phyloP scores from a whole-genome alignment of 2,888 invertebrate genomes.

The Argynnis bischoffii region DNA sequence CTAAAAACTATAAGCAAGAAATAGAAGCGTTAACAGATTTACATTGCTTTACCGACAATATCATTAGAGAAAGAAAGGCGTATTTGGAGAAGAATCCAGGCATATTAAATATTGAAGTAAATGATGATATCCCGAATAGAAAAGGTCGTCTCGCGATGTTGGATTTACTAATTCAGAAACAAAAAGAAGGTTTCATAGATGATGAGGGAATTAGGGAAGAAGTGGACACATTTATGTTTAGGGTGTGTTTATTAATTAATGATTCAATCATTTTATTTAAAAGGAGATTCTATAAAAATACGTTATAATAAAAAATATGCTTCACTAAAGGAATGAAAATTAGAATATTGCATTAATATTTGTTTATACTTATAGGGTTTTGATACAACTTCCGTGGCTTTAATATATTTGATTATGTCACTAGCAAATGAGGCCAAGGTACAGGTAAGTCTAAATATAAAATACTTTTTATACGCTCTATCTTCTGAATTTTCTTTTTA shows the following conservation, averaged over 20 bases:
- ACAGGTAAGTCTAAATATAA: slow-evolving; percentile 53
- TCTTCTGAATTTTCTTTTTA: too few species aligned
- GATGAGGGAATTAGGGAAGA: slow-evolving; percentile 85
- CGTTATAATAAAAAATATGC: too few species aligned
- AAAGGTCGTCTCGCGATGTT: slow-evolving; percentile 79
- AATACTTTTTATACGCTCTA: too few species aligned
- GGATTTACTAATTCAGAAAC: slow-evolving; percentile 83
- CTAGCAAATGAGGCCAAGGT: slow-evolving; percentile 68
- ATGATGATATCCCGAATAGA: slow-evolving; percentile 50
- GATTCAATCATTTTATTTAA: too few species aligned
- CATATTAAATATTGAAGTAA: slow-evolving; percentile 23
- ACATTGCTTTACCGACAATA: slow-evolving; percentile 5
- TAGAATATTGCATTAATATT: not conserved
- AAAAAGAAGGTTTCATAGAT: slow-evolving; percentile 79
- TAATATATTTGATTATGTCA: slow-evolving; percentile 64
- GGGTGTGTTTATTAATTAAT: slow-evolving; percentile 56
- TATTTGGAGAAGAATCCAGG: slow-evolving; percentile 42
- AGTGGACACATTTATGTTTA: slow-evolving; percentile 88
- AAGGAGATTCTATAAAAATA: too few species aligned
- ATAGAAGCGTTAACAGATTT: slow-evolving; percentile 5
- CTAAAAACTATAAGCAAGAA: slow-evolving; percentile 2
- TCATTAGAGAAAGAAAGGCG: slow-evolving; percentile 49
- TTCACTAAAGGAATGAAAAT: not conserved
- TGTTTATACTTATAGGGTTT: slow-evolving; percentile 61
- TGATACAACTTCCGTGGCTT: slow-evolving; percentile 69